Base-by-base conservation (phyloP, 2,888 invertebrate species). In the Pristionchus fissidentatus region DNA sequence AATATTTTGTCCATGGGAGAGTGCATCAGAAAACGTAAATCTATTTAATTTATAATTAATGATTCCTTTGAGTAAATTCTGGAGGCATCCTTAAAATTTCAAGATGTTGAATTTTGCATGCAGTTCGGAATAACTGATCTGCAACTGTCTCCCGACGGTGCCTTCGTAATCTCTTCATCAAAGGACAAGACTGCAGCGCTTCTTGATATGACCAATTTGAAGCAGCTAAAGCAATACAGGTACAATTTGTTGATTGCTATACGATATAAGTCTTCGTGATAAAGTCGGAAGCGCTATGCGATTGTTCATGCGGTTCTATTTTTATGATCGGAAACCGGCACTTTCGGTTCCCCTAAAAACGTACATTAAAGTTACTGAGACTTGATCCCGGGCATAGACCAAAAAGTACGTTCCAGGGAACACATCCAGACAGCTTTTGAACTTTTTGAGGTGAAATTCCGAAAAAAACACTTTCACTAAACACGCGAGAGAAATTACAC, bases 101-200 rank as follows among this genome's bases (percentile, higher is more conserved):
- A 29, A 57, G 26, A 26, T 5, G 57, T 5, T 26, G 2, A n/a
- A 26, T 19, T 26, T 57, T 15, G 32, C 32, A 95, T 8, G 95
- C 95, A 84, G 86, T 88, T 86, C 85, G 95, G 95, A 89, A 97
- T 99, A 90, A 97, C 97, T 92, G 99, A 99, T 93, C 96, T 99
- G 95, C 99, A 99, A 93, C 94, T 96, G 92, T 96, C 96, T 83
- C 95, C 86, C 35, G 89, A 89, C 43, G 89, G 90, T 78, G 87
- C 88, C 15, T 89, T 92, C 96, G 96, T 99, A 92, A 96, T 99
- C 52, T 97, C 99, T 0, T 97, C 98, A 2, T 97, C 97, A 0
- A 97, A 97, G 92, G 99, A 99, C 93, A 95, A 96, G 90, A 97
- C 98, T 0, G 96, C 99, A 0, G 97, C 97, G 93, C 93, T 94